Conservation (phyloP, 23 tunicate species). For the Ascidia mentula region DNA sequence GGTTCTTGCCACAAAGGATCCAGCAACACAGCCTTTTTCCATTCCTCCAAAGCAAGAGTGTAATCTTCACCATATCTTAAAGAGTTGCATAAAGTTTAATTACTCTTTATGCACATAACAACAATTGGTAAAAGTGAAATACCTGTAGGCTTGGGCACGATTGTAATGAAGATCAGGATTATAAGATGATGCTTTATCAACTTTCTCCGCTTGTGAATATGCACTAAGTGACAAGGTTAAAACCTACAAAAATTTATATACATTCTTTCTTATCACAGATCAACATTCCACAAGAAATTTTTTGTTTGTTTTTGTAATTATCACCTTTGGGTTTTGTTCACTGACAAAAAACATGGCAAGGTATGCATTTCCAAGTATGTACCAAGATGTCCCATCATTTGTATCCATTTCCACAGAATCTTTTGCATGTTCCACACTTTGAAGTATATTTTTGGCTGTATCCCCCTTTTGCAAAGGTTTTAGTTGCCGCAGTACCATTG, state of each 20-base stretch:
- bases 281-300: neutral
- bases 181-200: conserved; percentile 44
- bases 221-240: conserved; percentile 43
- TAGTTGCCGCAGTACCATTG: conserved; percentile 86
- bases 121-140: neutral
- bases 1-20: conserved; percentile 90
- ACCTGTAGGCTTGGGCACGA: conserved; percentile 73
- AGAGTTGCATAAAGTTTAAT: neutral
- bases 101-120: neutral
- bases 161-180: conserved; percentile 93
- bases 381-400: conserved; percentile 88
- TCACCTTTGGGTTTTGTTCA: conserved; percentile 75
- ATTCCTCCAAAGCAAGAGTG: conserved; percentile 62
- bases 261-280: neutral
- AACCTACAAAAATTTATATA: too few species aligned
- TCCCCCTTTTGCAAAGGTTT: conserved; percentile 65
- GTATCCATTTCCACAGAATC: conserved; percentile 71
- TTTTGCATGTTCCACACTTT: conserved; percentile 80
- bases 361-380: conserved; percentile 88
- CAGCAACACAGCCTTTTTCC: conserved; percentile 39
- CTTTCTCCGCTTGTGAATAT: conserved; percentile 81
- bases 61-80: conserved; percentile 64
- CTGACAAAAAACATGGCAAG: conserved; percentile 76
- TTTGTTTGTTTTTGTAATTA: neutral
- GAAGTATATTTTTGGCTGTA: conserved; percentile 38